Base-by-base conservation (phyloP, 2,113 vertebrate species). In the Gulo gulo region DNA sequence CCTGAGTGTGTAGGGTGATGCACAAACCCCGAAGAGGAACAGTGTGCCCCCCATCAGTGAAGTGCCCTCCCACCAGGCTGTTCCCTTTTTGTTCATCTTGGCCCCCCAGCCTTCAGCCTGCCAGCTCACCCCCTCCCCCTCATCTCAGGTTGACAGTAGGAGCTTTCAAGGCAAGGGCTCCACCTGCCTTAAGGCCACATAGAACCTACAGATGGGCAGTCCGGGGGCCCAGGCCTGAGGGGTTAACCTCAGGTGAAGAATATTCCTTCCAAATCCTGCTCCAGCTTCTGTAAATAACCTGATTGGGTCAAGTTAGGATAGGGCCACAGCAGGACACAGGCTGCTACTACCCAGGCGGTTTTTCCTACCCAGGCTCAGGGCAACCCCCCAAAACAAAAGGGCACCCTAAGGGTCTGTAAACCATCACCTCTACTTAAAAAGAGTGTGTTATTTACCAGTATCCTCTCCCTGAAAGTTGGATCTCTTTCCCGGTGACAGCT, bases 221-320 rank as follows among this genome's bases (percentile, higher is more conserved):
- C 31, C n/a, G 29, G 36, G 73, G 55, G 18, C 36, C 76, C 57
- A 73, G 50, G 34, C 57, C 57, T 84, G 73, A 91, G 52, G 29
- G 15, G 71, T 63, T 52, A 95, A 80, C 90, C 36, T 92, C 55
- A 83, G 67, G 65, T 83, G 74, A 96, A 63, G 31, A 88, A 39
- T 31, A 50, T 88, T 80, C 21, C 16, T 85, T 88, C 61, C 94
- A 90, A 87, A 55, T 80, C 82, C 87, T 87, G 29, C 73, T 78
- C 39, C 52, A 50, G 14, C 57, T 95, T 47, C 96, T 92, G 15
- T 52, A 91, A 86, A 87, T 95, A 96, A 93, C 92, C 83, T 52
- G 4, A 10, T 45, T 6, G 0, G 42, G 34, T 87, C 21, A n/a
- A 18, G 20, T 88, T 65, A 94, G 85, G 93, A 36, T 94, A 86